Evolutionary conservation across 1,140 invertebrate species (phyloP).

Genomic region (Orchestia grillus): DNA sequence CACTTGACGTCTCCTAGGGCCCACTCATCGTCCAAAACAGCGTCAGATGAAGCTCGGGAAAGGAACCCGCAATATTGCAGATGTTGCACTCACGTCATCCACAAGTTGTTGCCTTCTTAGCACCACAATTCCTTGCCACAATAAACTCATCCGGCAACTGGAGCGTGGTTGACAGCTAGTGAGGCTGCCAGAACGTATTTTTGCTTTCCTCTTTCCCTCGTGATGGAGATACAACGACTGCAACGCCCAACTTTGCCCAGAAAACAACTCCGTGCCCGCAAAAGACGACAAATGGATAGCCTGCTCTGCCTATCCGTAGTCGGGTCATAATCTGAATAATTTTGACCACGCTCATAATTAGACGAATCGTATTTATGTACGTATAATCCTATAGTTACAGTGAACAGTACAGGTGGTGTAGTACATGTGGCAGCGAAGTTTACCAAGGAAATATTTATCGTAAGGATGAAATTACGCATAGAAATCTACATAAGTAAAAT

Average conservation of each 20-base stretch:
- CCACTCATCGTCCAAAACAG: slow-evolving; percentile 26
- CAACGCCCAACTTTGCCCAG: slow-evolving; percentile 43
- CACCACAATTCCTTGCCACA: slow-evolving; percentile 50
- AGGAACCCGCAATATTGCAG: slow-evolving; percentile 36
- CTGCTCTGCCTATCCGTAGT: background rate
- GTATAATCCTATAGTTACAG: background rate
- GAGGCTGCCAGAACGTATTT: slow-evolving; percentile 55
- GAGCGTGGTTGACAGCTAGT: slow-evolving; percentile 50
- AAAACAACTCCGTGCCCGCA: slow-evolving; percentile 1
- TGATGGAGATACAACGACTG: slow-evolving; percentile 37
- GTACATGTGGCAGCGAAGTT: background rate
- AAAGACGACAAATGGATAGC: slow-evolving; percentile 38
- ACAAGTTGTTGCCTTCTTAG: slow-evolving; percentile 40
- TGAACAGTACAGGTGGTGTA: background rate
- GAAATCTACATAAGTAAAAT: no score
- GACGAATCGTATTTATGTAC: background rate
- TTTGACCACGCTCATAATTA: background rate
- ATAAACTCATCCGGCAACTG: slow-evolving; percentile 52
- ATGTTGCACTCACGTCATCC: slow-evolving; percentile 44
- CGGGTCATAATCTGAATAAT: background rate
- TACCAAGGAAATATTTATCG: no score
- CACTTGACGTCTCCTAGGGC: background rate
- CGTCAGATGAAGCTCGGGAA: slow-evolving; percentile 24
- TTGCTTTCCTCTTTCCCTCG: slow-evolving; percentile 37
- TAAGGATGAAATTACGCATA: no score